Conservation (phyloP, 1,140 invertebrate genomes). For the Bombus breviceps region DNA sequence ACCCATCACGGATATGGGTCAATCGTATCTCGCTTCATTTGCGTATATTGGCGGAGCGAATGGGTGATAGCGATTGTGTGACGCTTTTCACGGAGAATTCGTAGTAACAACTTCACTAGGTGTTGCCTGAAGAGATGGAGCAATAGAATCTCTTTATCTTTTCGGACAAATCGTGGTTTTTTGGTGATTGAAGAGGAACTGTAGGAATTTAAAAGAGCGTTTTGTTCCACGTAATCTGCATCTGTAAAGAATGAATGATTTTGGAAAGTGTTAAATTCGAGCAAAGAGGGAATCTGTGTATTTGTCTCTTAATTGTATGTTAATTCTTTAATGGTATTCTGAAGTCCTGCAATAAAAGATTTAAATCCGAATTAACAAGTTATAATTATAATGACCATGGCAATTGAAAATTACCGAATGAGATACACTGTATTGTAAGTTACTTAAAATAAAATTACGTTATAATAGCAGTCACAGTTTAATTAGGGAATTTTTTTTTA, state of each 20-base stretch:
- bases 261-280: background rate
- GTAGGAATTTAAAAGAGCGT: background rate
- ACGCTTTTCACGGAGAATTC: constrained; percentile 16
- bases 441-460: no score
- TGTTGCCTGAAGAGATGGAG: background rate
- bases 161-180: background rate
- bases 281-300: background rate
- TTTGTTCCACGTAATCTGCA: background rate
- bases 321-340: no score
- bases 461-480: no score
- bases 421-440: no score
- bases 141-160: background rate
- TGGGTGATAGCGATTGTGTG: constrained; percentile 8
- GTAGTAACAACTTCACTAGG: background rate
- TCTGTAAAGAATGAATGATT: background rate
- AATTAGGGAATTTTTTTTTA: no score
- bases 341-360: no score
- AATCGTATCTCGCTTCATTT: constrained; percentile 54
- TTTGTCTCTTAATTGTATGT: background rate
- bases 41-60: constrained; percentile 30
- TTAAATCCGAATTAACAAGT: no score
- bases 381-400: no score
- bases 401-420: no score
- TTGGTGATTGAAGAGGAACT: background rate
- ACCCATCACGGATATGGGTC: constrained; percentile 72